These are phyloP conservation scores for Drosophila longiperda DNA, from an alignment of 2,888 invertebrate genomes.

Conservation along the genomic window DNA sequence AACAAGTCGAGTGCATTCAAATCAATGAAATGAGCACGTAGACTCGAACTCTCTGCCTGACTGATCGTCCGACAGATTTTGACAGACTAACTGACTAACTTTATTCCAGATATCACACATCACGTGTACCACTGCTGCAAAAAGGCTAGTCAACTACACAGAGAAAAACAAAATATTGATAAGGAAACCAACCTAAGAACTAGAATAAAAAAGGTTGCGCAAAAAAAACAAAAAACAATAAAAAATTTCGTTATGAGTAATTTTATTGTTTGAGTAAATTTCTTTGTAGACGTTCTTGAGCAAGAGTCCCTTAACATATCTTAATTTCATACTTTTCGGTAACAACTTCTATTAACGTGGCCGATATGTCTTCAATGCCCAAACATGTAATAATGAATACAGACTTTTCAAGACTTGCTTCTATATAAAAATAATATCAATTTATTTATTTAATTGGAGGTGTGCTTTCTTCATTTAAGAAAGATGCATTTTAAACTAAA, in stretches of 20 bases:
- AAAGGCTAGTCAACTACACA: slow-evolving; percentile 17
- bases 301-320: background rate
- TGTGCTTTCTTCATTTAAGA: background rate
- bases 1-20: slow-evolving; percentile 16
- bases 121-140: slow-evolving; percentile 57
- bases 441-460: background rate
- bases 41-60: slow-evolving; percentile 5
- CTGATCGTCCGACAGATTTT: background rate
- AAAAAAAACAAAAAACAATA: too few relatives aligned
- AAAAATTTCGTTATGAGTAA: background rate
- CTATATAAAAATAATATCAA: background rate
- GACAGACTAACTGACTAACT: background rate
- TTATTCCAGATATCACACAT: slow-evolving; percentile 6
- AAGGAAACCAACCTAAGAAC: background rate
- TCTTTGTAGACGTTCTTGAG: background rate
- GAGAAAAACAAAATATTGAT: background rate
- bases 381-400: background rate
- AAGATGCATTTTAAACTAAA: background rate
- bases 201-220: background rate
- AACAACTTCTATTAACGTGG: background rate
- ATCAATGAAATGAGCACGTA: slow-evolving; percentile 53
- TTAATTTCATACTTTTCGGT: background rate
- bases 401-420: background rate
- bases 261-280: background rate
- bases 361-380: background rate